These are phyloP conservation scores for Cheilosia urbana DNA, from an alignment of 2,888 invertebrate genomes.

Conservation along the genomic window DNA sequence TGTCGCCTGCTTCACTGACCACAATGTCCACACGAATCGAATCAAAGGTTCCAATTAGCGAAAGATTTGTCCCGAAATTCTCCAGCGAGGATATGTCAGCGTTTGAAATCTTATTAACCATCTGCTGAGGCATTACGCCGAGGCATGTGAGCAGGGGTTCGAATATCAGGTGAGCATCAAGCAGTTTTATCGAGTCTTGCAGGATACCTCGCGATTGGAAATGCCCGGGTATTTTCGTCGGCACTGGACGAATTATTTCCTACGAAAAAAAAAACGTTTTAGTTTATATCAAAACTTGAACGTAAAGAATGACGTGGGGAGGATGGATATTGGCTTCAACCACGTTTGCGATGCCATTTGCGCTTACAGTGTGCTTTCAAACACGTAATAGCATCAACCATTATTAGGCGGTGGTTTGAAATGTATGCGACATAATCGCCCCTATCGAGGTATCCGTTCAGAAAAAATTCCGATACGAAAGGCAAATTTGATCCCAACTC, in stretches of 20 bases:
- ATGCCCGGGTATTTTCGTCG: constrained; percentile 84
- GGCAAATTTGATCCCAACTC: no score
- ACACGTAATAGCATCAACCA: no score
- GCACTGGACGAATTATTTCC: constrained; percentile 85
- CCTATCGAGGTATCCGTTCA: no score
- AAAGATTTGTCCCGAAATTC: constrained; percentile 94
- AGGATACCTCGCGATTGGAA: constrained; percentile 87
- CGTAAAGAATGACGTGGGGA: no score
- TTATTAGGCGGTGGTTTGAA: no score
- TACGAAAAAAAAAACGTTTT: constrained; percentile 80
- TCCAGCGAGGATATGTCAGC: constrained; percentile 89
- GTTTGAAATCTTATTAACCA: constrained; percentile 84
- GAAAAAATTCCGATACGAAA: no score
- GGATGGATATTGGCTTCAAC: no score
- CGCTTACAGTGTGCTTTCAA: no score
- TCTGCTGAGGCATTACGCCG: constrained; percentile 95
- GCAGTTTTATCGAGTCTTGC: constrained; percentile 92
- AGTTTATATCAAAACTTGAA: no score
- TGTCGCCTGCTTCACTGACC: constrained; percentile 92
- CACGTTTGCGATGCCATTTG: no score
- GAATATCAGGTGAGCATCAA: constrained; percentile 97
- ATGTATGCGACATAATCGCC: no score
- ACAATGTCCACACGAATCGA: constrained; percentile 96
- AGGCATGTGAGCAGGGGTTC: constrained; percentile 95
- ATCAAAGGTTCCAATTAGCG: constrained; percentile 93